phyloP scores from a whole-genome alignment of 2,888 invertebrate genomes.

The Troglohyphantes excavatus region DNA sequence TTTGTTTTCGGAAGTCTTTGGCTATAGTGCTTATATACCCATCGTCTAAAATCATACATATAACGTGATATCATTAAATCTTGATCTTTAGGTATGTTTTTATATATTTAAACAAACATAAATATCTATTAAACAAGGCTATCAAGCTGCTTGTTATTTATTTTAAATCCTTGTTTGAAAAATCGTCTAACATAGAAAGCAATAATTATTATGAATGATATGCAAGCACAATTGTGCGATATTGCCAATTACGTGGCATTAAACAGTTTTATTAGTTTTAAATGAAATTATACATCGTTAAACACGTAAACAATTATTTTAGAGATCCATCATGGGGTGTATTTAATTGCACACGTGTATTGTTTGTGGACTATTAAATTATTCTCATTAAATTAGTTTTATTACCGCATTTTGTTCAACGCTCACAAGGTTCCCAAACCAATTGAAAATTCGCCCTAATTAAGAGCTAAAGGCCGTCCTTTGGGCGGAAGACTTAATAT shows the following conservation, averaged over 20 bases:
- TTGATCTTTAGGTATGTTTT: too few relatives aligned
- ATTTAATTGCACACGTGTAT: conserved; percentile 27
- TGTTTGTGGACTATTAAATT: conserved; percentile 30
- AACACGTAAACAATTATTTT: conserved; percentile 20
- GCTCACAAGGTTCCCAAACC: conserved; percentile 4
- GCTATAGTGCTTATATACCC: too few relatives aligned
- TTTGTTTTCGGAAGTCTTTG: too few relatives aligned
- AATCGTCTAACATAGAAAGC: too few relatives aligned
- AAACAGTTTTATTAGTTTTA: not conserved
- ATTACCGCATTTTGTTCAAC: conserved; percentile 23
- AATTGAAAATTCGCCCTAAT: conserved; percentile 55
- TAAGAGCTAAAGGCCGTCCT: conserved; percentile 45
- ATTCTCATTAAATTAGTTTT: conserved; percentile 46
- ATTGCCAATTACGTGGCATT: not conserved
- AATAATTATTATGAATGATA: too few relatives aligned
- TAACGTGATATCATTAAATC: too few relatives aligned
- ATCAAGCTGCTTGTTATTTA: too few relatives aligned
- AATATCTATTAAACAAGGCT: too few relatives aligned
- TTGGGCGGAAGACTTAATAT: conserved; percentile 43
- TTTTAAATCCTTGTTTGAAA: too few relatives aligned
- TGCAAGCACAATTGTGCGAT: not conserved
- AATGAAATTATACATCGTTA: not conserved
- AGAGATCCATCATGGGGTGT: conserved; percentile 7
- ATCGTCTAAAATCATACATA: too few relatives aligned
- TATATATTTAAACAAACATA: too few relatives aligned